Conservation (phyloP, 2,113 vertebrate genomes). For the Coptodon bakossiorum region DNA sequence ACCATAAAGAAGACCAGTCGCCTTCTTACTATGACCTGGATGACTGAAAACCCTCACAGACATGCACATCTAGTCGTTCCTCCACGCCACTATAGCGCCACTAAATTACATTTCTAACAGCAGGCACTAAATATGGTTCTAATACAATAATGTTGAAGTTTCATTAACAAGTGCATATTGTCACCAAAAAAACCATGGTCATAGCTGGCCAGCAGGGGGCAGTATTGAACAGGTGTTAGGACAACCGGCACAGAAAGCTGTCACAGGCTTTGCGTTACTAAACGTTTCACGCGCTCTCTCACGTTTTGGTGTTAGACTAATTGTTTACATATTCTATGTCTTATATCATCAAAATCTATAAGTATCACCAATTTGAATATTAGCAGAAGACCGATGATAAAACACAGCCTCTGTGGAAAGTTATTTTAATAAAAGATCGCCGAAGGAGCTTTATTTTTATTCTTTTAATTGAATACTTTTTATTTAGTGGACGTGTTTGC, state of each 20-base stretch:
- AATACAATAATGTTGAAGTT: neutral
- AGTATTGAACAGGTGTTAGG: neutral
- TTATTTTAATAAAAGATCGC: neutral
- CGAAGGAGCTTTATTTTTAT: neutral
- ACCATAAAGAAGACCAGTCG: neutral
- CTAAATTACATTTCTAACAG: neutral
- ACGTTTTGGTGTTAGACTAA: neutral
- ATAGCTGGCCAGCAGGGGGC: slow-evolving; percentile 30
- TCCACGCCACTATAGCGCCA: neutral
- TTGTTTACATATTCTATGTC: neutral
- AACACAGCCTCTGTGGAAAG: neutral
- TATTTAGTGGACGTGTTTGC: neutral
- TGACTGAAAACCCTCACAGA: neutral
- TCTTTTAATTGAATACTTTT: neutral
- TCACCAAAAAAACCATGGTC: neutral
- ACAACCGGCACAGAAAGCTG: neutral
- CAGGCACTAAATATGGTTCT: neutral
- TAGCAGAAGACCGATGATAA: neutral
- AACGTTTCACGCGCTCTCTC: neutral
- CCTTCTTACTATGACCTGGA: neutral
- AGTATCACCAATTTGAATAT: neutral
- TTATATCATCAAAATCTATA: neutral
- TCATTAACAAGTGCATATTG: neutral
- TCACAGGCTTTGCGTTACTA: neutral
- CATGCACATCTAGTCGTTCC: neutral